phyloP scores from a whole-genome alignment of 1,140 invertebrate genomes.

The Lanistes nyassanus region DNA sequence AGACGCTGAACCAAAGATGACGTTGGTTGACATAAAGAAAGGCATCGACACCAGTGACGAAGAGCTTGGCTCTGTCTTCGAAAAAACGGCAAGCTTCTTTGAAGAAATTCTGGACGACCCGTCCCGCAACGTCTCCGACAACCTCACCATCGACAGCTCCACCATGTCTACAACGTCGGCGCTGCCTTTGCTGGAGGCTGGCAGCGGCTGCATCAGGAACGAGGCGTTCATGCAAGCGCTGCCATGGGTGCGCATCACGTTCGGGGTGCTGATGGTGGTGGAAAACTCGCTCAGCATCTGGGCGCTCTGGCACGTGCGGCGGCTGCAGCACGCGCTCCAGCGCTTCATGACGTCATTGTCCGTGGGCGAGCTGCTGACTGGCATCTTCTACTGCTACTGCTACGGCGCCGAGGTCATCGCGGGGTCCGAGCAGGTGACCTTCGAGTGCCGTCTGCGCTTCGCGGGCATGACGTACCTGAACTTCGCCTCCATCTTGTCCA shows the following conservation, averaged over 20 bases:
- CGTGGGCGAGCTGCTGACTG: constrained; percentile 17
- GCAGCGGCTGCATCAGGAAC: background rate
- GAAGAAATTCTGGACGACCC: background rate
- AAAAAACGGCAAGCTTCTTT: background rate
- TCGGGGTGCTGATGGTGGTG: constrained; percentile 18
- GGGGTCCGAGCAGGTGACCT: background rate
- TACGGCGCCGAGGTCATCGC: constrained; percentile 17
- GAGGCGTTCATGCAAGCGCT: constrained; percentile 2
- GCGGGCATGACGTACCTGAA: constrained; percentile 17
- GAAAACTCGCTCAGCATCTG: constrained; percentile 10
- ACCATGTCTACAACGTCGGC: background rate
- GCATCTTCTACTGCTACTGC: constrained; percentile 9
- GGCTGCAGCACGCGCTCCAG: constrained; percentile 2
- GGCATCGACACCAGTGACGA: background rate
- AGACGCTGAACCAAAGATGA: background rate
- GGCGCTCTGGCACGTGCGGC: constrained; percentile 18
- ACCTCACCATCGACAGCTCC: background rate
- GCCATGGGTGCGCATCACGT: constrained; percentile 18
- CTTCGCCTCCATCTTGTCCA: constrained; percentile 16
- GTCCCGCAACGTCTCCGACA: background rate
- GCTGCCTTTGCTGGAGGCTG: background rate
- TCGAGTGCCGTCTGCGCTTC: constrained; percentile 10
- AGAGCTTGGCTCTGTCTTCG: background rate
- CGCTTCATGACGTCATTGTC: constrained; percentile 15
- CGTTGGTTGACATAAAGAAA: background rate